Evolutionary conservation across 2,113 vertebrate genomes (phyloP), one percentile per base, ranked within the genome.

Genomic region (Sceloporus undulatus): DNA sequence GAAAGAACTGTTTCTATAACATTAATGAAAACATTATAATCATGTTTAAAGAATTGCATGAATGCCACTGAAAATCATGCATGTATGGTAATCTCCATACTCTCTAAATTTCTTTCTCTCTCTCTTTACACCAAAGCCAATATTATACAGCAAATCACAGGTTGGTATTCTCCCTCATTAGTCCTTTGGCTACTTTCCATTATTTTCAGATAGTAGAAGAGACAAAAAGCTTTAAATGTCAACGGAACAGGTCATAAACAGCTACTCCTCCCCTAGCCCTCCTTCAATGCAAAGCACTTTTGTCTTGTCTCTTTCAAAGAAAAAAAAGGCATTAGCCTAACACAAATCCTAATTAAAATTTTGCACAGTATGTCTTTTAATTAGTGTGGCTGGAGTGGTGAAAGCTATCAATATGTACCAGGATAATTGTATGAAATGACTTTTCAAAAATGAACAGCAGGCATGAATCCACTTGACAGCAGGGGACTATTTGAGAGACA

Each of bases 331-430:
- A 91, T 94, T 89, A 93, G 79, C 82, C 94, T 94, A 95, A 97
- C 86, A 85, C 42, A 91, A 95, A 95, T 95, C 92, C 95, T 97
- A 97, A 97, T 97, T 96, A 97, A 97, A 96, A 95, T 96, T 95
- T 94, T 94, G 94, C 95, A 95, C 96, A 92, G 90, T 92, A 86
- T 94, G 95, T 94, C 94, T 95, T 95, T 97, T 96, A 95, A 97
- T 97, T 96, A 97, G 95, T 92, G 0, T 94, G 94, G 92, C 92
- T 92, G 87, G 88, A 94, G 91, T 91, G 92, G 92, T 94, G 93
- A 94, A 95, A 95, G 94, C 95, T 96, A 95, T 96, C 96, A 95
- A 95, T 96, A 97, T 96, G 96, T 96, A 96, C 94, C 92, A 93
- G 93, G 88, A 93, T 94, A 94, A 95, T 94, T 93, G 94, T 94